Evolutionary conservation across 2,113 vertebrate genomes (phyloP), one percentile per base, ranked within the genome.

Genomic region (Telmatochromis brichardi): DNA sequence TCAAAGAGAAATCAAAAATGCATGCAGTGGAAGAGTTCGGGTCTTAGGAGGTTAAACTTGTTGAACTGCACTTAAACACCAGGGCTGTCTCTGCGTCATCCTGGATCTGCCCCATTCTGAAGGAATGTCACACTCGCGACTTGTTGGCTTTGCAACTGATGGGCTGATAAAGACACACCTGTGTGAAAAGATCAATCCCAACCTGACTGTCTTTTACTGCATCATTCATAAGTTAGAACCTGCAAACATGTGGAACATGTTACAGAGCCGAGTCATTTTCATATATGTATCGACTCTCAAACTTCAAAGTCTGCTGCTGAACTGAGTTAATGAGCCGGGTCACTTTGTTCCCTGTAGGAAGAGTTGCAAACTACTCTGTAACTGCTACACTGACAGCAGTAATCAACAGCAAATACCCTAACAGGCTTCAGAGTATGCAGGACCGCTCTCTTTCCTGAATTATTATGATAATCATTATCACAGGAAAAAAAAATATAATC

Each of bases 331-430:
- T 71, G 65, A 23, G 35, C 35, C n/a, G 7, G 7, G 65, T 71
- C 13, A 40, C 35, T 37, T 71, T 40, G 60, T 37, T 65, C 33
- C 60, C 60, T 65, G 60, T 21, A 68, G 19, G 33, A 0, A 40
- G 63, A 68, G 35, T 68, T 68, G 65, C 65, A 15, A 71, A 71
- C n/a, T 23, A 71, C 7, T 28, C 23, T 23, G n/a, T 73, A 73
- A 73, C 21, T 73, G 40, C 21, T 5, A 73, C 14, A 11, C 6
- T 47, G 37, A 73, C 68, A 73, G 37, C 40, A 45, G 21, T 45
- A 45, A 73, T 45, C 40, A 17, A 73, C 2, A 73, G 40, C 23
- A 45, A 73, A 71, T 40, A 40, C n/a, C 19, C 35, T 68, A 71
- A 40, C 63, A 71, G 63, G 11, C 33, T 68, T 68, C 63, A 37